Conservation (phyloP, 2,797 vertebrate genomes). For the Acanthis flammea region DNA sequence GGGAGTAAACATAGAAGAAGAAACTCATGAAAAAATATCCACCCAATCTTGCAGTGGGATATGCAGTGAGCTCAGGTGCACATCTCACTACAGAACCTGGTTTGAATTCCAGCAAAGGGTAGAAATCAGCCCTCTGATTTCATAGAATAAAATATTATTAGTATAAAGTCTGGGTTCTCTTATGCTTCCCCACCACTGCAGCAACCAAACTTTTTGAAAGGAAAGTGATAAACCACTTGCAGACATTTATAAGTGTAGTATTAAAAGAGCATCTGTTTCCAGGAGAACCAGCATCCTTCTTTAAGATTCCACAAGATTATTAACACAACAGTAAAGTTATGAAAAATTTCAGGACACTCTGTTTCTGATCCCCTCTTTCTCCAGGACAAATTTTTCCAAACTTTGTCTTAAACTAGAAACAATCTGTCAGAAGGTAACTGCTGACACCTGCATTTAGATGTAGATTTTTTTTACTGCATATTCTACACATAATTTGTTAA, state of each 20-base stretch:
- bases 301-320: background rate
- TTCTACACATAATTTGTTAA: background rate
- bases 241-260: background rate
- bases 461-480: background rate
- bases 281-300: background rate
- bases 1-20: background rate
- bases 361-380: background rate
- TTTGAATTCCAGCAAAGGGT: background rate
- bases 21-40: background rate
- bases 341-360: background rate
- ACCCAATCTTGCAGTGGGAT: background rate
- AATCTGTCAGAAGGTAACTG: background rate
- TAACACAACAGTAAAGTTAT: background rate
- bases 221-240: background rate
- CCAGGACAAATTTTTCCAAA: background rate
- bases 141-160: background rate
- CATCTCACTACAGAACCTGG: background rate
- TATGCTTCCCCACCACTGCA: background rate
- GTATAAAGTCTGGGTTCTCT: background rate
- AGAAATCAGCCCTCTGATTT: background rate
- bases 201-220: background rate
- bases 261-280: background rate
- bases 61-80: background rate
- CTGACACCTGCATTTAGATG: background rate
- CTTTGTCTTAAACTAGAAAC: background rate